Percentiles rank a stretch among this genome's conserved stretches.
phyloP scores from a whole-genome alignment of 2,797 vertebrate genomes.

The Denticeps clupeoides region DNA sequence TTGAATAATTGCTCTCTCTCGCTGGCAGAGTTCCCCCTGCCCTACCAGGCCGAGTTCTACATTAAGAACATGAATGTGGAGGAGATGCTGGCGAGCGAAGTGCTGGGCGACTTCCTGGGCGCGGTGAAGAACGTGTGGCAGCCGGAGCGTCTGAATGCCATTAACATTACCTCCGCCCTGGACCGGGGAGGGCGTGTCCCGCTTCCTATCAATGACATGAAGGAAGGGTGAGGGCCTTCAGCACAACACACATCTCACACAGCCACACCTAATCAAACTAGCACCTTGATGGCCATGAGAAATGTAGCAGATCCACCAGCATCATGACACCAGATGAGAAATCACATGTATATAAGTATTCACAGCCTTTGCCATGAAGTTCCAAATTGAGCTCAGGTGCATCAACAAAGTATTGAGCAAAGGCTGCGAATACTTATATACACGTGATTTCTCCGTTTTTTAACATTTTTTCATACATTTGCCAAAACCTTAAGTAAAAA shows the following conservation, averaged over 20 bases:
- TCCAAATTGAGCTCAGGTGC: too few species aligned
- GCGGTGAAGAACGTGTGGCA: conserved; percentile 98
- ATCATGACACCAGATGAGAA: too few species aligned
- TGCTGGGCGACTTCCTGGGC: conserved; percentile 92
- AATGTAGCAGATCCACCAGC: too few species aligned
- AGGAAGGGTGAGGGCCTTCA: conserved; percentile 82
- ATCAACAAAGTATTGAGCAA: too few species aligned
- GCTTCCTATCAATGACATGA: conserved; percentile 92
- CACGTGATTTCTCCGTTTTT: too few species aligned
- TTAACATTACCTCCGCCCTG: conserved; percentile 94
- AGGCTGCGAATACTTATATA: too few species aligned
- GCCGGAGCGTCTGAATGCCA: conserved; percentile 88
- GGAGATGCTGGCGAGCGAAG: conserved; percentile 96
- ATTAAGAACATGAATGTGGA: conserved; percentile 98
- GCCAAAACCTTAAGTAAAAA: too few species aligned
- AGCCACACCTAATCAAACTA: conserved; percentile 40
- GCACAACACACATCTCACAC: conserved; percentile 34
- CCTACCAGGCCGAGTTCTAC: conserved; percentile 93
- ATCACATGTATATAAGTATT: too few species aligned
- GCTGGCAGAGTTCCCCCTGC: conserved; percentile 79
- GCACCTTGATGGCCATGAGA: too few species aligned
- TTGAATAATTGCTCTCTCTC: background rate
- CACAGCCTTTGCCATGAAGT: too few species aligned
- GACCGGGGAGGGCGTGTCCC: conserved; percentile 92
- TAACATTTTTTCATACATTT: too few species aligned